These are phyloP conservation scores for Donacobius atricapilla DNA, from an alignment of 2,113 vertebrate genomes.

Conservation along the genomic window DNA sequence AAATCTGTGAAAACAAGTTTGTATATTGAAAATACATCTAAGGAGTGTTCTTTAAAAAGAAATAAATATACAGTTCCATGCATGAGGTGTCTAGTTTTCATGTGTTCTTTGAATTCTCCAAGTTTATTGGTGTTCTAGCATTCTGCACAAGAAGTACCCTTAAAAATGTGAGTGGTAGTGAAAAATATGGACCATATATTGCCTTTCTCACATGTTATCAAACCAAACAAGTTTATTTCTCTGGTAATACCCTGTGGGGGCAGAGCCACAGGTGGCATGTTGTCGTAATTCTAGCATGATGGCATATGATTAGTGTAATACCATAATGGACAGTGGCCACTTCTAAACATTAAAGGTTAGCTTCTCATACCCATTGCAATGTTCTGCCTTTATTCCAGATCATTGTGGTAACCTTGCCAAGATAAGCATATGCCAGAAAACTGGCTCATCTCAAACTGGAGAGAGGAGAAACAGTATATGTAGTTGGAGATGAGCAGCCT, in stretches of 20 bases:
- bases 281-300: neutral
- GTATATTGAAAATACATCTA: conserved; percentile 82
- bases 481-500: neutral
- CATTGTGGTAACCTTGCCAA: neutral
- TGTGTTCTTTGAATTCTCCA: conserved; percentile 64
- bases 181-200: neutral
- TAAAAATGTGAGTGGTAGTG: neutral
- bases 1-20: conserved; percentile 87
- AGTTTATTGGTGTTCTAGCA: neutral
- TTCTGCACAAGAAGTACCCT: neutral
- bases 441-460: neutral
- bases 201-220: neutral
- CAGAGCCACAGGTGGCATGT: neutral
- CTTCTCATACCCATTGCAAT: neutral
- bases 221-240: neutral
- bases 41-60: conserved; percentile 87
- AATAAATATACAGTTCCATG: conserved; percentile 82
- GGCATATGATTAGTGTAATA: neutral
- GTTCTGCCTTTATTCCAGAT: conserved; percentile 12
- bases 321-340: accelerated
- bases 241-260: neutral
- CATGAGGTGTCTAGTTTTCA: conserved; percentile 76
- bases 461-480: neutral
- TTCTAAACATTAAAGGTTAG: neutral
- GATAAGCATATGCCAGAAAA: neutral